phyloP scores from a whole-genome alignment of 2,888 invertebrate genomes.

The Adelphocoris suturalis region DNA sequence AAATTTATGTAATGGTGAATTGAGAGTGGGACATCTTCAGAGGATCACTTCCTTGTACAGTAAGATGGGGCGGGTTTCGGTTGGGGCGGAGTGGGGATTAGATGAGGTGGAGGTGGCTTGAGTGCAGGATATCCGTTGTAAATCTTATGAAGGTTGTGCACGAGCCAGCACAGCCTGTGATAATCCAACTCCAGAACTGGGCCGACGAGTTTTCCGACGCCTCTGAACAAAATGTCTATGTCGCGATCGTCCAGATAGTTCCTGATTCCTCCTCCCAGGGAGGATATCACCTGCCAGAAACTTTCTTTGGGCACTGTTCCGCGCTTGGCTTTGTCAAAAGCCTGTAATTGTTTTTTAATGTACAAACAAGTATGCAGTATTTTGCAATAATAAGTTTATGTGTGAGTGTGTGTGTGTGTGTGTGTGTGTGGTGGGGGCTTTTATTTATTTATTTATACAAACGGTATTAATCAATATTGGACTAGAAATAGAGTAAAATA shows the following conservation, averaged over 20 bases:
- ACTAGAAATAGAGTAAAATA: too few species aligned
- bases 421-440: too few species aligned
- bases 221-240: constrained; percentile 59
- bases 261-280: constrained; percentile 26
- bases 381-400: too few species aligned
- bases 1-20: too few species aligned
- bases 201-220: constrained; percentile 54
- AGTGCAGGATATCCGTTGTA: constrained; percentile 61
- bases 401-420: too few species aligned
- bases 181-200: constrained; percentile 61
- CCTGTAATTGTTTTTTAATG: constrained; percentile 20
- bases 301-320: constrained; percentile 45
- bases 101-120: constrained; percentile 43
- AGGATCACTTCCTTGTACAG: neutral
- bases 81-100: neutral
- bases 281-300: constrained; percentile 48
- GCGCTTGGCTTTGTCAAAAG: constrained; percentile 51
- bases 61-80: neutral
- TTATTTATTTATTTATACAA: too few species aligned
- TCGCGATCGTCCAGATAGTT: constrained; percentile 46
- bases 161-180: constrained; percentile 44
- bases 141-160: constrained; percentile 54
- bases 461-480: too few species aligned
- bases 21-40: neutral
- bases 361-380: too few species aligned